Evolutionary conservation across 1,140 invertebrate genomes (phyloP), one percentile per base, ranked within the genome.

Genomic region (Drosophila tani): DNA sequence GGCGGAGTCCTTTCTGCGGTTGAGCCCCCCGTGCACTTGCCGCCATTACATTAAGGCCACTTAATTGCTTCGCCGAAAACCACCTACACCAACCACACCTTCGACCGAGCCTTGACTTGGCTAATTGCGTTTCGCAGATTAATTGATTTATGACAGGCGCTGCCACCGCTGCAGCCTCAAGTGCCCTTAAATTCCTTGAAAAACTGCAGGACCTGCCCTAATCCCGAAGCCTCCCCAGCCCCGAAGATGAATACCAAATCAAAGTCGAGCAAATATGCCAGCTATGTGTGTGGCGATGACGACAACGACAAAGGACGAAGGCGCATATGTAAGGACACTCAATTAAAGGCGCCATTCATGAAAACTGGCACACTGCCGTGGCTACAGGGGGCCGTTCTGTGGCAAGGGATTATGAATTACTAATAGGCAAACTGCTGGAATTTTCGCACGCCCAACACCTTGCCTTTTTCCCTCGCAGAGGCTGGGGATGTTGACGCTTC

Each of bases 61-160:
- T 69, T 88, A 83, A 83, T 81, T 85, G 78, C 53, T 65, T 67
- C 71, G 62, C 76, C 27, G 15, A 58, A 51, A 50, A 46, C 24
- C 53, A 12, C 19, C 45, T 11, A 53, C n/a, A 35, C 27, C 59
- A 35, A 40, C 66, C 60, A 35, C 64, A 46, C 66, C 63, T 59
- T 76, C 41, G 53, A 47, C 55, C 62, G 21, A 24, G 43, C 66
- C 40, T 58, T 65, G 53, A 66, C 47, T 70, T 60, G 60, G 65
- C 77, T 88, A 84, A 87, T 88, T 87, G 81, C 57, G 74, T 83
- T 84, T 73, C 57, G 67, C n/a, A 80, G 81, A 88, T 84, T 88
- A 88, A 87, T 83, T 87, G 81, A 88, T 83, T 88, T 87, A 88
- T 81, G 84, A 68, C 58, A 56, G 75, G 62, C 79, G 69, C 51